Evolutionary conservation across 2,797 vertebrate genomes (phyloP), one percentile per base, ranked within the genome.

Genomic region (Tamandua tetradactyla): DNA sequence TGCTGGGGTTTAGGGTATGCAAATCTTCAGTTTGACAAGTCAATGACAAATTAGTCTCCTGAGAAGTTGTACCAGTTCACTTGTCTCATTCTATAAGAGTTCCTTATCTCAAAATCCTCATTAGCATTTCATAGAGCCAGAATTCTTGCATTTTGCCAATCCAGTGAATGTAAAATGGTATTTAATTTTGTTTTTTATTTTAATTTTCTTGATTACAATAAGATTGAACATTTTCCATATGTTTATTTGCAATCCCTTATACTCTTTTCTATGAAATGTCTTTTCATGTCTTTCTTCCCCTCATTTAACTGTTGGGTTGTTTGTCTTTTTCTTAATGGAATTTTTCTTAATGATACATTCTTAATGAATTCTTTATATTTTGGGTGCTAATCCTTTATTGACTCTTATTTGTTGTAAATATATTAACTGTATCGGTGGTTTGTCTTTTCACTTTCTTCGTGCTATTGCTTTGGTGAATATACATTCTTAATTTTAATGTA

Each of bases 401-500:
- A 86, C 78, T 52, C 18, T n/a, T 72, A 49, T 69, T 80, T 64
- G 23, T 59, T 92, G 49, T 68, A 81, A 83, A 93, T 93, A 44
- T 72, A 62, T 75, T 92, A 78, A 93, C 79, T 37, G 90, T 85
- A 74, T 74, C 69, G 89, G 59, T 52, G 47, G 20, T 92, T 92
- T 92, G 74, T 49, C 75, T 89, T 92, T 92, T 78, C 14, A 0
- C 27, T 88, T 86, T 61, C 49, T 86, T 78, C 49, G 52, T 78
- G 47, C 27, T 37, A 61, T 80, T 90, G 79, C 96, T 88, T 85
- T 27, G 18, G 55, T 72, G 57, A 83, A 30, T 64, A 35, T 25
- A 66, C 32, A 37, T 93, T 94, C 93, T 89, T 92, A 82, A 94
- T 92, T 87, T 96, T 82, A 83, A 88, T 52, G 69, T 35, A 92